These are phyloP conservation scores for Autographa pulchrina DNA, from an alignment of 2,888 invertebrate genomes.

Conservation along the genomic window DNA sequence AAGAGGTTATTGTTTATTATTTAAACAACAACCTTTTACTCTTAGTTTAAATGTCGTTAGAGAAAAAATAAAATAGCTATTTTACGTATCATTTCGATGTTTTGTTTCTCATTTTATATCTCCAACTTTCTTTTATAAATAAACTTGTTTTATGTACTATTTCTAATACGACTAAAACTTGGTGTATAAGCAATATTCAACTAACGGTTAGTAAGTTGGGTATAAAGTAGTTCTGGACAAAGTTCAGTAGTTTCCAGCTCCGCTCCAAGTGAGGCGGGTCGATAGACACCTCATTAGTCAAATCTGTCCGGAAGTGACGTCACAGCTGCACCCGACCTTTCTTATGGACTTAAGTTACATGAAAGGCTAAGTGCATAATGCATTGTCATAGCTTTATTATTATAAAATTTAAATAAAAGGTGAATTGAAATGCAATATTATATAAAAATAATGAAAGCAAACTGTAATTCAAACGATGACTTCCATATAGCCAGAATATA, in stretches of 20 bases:
- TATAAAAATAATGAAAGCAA: too few relatives aligned
- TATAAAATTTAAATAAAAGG: too few relatives aligned
- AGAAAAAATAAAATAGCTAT: too few relatives aligned
- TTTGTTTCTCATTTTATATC: too few relatives aligned
- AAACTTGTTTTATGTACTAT: neutral
- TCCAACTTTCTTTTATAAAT: too few relatives aligned
- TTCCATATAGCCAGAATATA: neutral
- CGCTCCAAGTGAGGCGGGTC: neutral
- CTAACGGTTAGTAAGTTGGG: neutral
- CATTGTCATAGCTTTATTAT: neutral
- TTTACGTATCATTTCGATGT: too few relatives aligned
- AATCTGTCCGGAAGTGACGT: constrained; percentile 4
- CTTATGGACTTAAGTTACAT: neutral
- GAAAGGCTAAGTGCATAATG: neutral
- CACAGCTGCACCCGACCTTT: constrained; percentile 5
- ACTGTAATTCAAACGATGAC: neutral
- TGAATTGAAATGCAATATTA: too few relatives aligned
- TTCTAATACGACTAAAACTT: neutral
- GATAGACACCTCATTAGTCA: constrained; percentile 9
- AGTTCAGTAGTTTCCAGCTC: neutral
- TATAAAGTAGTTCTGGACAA: neutral
- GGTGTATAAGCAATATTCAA: neutral
- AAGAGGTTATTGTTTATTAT: too few relatives aligned
- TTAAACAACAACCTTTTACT: too few relatives aligned
- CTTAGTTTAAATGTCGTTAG: too few relatives aligned